Evolutionary conservation across 2,113 vertebrate genomes (phyloP).

Genomic region (Todiramphus saurophagus): DNA sequence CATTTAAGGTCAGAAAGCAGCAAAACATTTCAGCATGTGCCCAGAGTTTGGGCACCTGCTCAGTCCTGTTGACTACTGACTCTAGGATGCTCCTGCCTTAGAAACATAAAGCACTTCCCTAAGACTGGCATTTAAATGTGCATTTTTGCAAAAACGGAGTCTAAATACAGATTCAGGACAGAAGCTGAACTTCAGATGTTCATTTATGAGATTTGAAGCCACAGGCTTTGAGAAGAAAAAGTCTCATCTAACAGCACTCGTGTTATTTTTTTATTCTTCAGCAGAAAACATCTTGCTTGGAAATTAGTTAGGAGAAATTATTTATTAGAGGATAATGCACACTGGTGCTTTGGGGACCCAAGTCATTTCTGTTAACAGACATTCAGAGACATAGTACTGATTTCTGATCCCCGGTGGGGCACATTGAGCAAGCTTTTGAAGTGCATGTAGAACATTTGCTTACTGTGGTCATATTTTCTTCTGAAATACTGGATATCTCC

Average conservation of each 20-base stretch:
- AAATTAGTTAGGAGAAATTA: background rate
- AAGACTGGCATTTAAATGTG: rapidly evolving
- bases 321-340: background rate
- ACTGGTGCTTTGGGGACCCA: background rate
- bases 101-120: background rate
- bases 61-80: background rate
- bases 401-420: background rate
- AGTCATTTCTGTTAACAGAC: background rate
- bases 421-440: background rate
- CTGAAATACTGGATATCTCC: background rate
- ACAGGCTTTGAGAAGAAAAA: background rate
- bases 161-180: background rate
- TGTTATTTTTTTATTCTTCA: background rate
- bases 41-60: slow-evolving; percentile 38
- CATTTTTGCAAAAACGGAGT: background rate
- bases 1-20: slow-evolving; percentile 32
- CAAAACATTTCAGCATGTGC: slow-evolving; percentile 39
- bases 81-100: background rate
- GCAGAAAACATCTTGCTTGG: background rate
- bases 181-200: background rate
- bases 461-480: background rate
- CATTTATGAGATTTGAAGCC: background rate
- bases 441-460: background rate
- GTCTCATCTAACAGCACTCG: background rate
- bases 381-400: background rate